Conservation (phyloP, 2,113 vertebrate species). For the Girardinichthys multiradiatus region DNA sequence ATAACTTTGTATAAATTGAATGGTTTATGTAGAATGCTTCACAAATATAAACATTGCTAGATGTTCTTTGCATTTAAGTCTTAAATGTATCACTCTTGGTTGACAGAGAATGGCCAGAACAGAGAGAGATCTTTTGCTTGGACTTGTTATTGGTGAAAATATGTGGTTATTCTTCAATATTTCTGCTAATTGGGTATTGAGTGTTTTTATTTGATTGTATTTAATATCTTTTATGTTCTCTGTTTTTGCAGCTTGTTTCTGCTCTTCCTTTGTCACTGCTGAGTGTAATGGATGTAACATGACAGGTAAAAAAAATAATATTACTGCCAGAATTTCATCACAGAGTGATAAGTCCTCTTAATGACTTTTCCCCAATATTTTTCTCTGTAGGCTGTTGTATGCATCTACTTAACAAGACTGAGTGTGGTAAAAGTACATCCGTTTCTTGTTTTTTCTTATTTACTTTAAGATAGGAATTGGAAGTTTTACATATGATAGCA, state of each 20-base stretch:
- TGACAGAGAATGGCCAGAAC: constrained; percentile 30
- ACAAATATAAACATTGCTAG: background rate
- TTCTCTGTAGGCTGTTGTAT: background rate
- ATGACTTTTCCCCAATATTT: background rate
- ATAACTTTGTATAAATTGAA: background rate
- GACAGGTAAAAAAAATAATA: constrained; percentile 4
- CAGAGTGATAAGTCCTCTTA: background rate
- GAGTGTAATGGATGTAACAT: constrained; percentile 14
- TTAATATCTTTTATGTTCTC: background rate
- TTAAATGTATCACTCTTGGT: constrained; percentile 10
- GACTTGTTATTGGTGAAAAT: constrained; percentile 39
- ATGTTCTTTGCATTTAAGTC: background rate
- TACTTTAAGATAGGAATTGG: background rate
- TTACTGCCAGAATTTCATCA: background rate
- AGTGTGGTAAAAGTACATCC: constrained; percentile 19
- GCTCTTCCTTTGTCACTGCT: background rate
- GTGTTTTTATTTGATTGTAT: background rate
- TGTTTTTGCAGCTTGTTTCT: constrained; percentile 7
- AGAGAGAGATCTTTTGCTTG: constrained; percentile 22
- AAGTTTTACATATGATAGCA: background rate
- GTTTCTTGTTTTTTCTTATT: constrained; percentile 16
- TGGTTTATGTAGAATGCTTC: background rate
- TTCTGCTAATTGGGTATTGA: background rate
- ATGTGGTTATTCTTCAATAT: background rate
- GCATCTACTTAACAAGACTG: rapidly evolving